A percentile compares a stretch with the other conserved stretches of the same genome.
These are phyloP conservation scores for Ibidorhyncha struthersii DNA, from an alignment of 2,113 vertebrate genomes.

Conservation along the genomic window DNA sequence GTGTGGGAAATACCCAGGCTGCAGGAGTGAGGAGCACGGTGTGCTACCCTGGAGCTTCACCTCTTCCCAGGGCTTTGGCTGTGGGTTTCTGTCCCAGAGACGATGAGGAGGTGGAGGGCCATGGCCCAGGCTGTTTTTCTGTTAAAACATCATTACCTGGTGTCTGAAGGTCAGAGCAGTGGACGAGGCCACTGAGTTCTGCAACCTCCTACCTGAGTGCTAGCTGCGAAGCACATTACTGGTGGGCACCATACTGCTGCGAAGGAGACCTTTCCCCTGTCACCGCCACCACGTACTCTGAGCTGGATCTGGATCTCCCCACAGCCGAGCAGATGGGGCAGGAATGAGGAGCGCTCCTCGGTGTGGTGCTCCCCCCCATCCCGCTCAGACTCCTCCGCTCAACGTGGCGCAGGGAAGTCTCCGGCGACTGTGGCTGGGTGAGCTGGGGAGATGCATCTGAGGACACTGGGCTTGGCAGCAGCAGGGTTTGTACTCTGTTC, in stretches of 20 bases:
- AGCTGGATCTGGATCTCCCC: not conserved
- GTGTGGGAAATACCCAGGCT: not conserved
- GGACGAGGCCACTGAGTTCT: not conserved
- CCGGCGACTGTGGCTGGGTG: not conserved
- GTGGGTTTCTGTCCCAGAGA: not conserved
- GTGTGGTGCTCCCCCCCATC: fast-evolving
- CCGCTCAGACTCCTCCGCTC: fast-evolving
- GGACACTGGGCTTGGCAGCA: conserved; percentile 60
- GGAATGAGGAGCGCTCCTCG: not conserved
- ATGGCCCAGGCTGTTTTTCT: fast-evolving
- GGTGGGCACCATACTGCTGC: fast-evolving
- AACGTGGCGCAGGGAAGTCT: fast-evolving
- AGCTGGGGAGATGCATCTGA: conserved; percentile 56
- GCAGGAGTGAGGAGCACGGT: not conserved
- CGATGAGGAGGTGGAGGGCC: no score
- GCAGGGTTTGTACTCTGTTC: conserved; percentile 46
- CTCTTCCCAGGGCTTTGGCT: not conserved
- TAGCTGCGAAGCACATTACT: fast-evolving
- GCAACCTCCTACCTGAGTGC: fast-evolving
- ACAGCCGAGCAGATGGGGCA: fast-evolving
- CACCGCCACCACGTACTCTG: not conserved
- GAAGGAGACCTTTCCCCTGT: not conserved
- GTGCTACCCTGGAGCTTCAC: not conserved
- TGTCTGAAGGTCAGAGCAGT: not conserved
- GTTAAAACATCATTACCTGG: not conserved